These are phyloP conservation scores for Strigamia transsilvanica DNA, from an alignment of 2,888 invertebrate genomes.

Conservation along the genomic window DNA sequence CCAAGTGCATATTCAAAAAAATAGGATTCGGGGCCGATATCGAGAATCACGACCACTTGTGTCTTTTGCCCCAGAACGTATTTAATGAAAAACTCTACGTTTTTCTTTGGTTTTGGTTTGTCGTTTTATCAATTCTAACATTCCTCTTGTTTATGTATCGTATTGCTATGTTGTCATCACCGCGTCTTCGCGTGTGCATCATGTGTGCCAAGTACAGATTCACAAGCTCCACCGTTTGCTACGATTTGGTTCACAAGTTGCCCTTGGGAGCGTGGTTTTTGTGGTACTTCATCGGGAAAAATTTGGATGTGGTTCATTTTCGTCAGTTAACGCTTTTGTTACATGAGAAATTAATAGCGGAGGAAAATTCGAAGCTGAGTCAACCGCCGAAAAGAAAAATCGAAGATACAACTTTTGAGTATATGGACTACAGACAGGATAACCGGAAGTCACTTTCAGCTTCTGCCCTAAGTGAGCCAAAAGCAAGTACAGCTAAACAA, in stretches of 20 bases:
- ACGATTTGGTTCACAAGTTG: constrained; percentile 75
- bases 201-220: constrained; percentile 77
- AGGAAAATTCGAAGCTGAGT: background rate
- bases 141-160: constrained; percentile 57
- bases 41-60: constrained; percentile 59
- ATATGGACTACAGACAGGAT: background rate
- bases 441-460: constrained; percentile 13
- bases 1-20: constrained; percentile 59
- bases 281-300: constrained; percentile 84
- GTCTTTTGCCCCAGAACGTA: constrained; percentile 59
- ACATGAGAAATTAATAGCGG: constrained; percentile 1
- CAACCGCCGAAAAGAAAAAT: background rate
- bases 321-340: constrained; percentile 62
- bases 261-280: constrained; percentile 94
- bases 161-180: constrained; percentile 55
- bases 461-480: constrained; percentile 10
- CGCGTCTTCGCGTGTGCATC: constrained; percentile 75
- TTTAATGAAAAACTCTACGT: constrained; percentile 59
- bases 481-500: background rate
- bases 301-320: constrained; percentile 87
- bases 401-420: constrained; percentile 30
- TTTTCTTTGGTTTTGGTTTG: constrained; percentile 59
- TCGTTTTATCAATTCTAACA: constrained; percentile 57
- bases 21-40: constrained; percentile 58
- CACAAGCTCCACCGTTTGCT: constrained; percentile 73